Evolutionary conservation across 1,140 invertebrate species (phyloP).

Genomic region (Parasteatoda tepidariorum): DNA sequence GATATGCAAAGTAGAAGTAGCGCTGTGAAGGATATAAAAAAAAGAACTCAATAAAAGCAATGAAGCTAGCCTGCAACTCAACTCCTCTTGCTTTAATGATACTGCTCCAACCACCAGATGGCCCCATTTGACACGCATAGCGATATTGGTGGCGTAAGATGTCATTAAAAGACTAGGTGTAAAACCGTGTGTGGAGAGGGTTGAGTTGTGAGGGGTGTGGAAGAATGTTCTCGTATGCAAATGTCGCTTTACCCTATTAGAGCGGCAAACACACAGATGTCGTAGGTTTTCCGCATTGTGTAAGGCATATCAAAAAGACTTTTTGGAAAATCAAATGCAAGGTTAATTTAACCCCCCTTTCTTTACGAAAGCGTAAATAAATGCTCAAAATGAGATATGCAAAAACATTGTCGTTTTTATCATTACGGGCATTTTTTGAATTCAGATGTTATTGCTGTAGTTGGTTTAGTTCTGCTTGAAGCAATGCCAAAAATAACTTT

Average conservation of each 20-base stretch:
- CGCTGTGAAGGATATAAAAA: not conserved
- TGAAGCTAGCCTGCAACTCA: not conserved
- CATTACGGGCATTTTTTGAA: too few species aligned
- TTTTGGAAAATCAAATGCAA: too few species aligned
- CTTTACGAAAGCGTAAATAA: too few species aligned
- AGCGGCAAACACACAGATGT: conserved; percentile 1
- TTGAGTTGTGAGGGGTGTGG: not conserved
- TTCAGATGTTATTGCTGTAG: too few species aligned
- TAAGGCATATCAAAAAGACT: conserved; percentile 32
- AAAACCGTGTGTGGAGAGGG: not conserved
- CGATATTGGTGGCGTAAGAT: conserved; percentile 36
- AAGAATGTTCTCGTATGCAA: conserved; percentile 29
- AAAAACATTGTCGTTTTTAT: too few species aligned
- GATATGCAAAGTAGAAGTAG: conserved; percentile 49
- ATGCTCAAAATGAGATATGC: too few species aligned
- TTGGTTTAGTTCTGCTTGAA: too few species aligned
- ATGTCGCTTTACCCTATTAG: conserved; percentile 32
- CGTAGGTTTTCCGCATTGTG: conserved; percentile 25
- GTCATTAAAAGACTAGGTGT: conserved; percentile 42
- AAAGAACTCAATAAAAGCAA: conserved; percentile 28
- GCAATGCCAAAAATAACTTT: too few species aligned
- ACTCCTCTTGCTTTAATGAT: conserved; percentile 8
- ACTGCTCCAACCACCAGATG: conserved; percentile 28
- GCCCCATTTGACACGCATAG: conserved; percentile 36
- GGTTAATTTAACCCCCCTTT: too few species aligned